Conservation (phyloP, 2,113 vertebrate genomes). For the Dipodomys ordii region DNA sequence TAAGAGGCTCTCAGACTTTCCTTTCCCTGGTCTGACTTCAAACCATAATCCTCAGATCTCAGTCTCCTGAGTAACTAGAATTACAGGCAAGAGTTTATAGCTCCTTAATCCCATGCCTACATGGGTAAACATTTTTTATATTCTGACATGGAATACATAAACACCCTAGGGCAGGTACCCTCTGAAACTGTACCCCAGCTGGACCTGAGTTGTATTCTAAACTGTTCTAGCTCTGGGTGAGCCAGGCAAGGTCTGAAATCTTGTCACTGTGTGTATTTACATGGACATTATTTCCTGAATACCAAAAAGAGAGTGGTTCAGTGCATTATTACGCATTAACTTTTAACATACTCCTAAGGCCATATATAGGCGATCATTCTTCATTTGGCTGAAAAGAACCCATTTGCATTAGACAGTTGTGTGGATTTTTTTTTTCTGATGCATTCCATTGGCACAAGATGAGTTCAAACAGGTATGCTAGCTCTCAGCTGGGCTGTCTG, state of each 20-base stretch:
- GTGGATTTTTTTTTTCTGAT: slow-evolving; percentile 83
- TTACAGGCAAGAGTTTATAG: too few relatives aligned
- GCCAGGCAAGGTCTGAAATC: slow-evolving; percentile 74
- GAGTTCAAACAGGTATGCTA: slow-evolving; percentile 87
- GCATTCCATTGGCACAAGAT: slow-evolving; percentile 85
- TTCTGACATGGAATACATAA: slow-evolving; percentile 63
- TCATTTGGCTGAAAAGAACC: slow-evolving; percentile 84
- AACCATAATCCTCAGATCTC: too few relatives aligned
- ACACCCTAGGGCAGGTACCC: slow-evolving; percentile 49
- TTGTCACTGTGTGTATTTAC: slow-evolving; percentile 69
- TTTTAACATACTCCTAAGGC: slow-evolving; percentile 74
- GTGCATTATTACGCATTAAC: slow-evolving; percentile 77
- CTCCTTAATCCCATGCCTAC: slow-evolving; percentile 75
- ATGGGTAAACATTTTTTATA: slow-evolving; percentile 73
- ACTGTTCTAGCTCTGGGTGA: slow-evolving; percentile 70
- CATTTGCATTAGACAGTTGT: slow-evolving; percentile 83
- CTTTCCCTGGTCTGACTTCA: too few relatives aligned
- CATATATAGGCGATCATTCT: slow-evolving; percentile 80
- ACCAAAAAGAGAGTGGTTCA: slow-evolving; percentile 71
- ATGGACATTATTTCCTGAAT: slow-evolving; percentile 74
- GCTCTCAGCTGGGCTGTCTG: slow-evolving; percentile 85
- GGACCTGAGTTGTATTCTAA: slow-evolving; percentile 66
- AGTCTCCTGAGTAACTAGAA: too few relatives aligned
- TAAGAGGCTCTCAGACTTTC: too few relatives aligned
- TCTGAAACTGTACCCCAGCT: slow-evolving; percentile 17